These are phyloP conservation scores for Heterotilapia buettikoferi DNA, from an alignment of 2,113 vertebrate species.

Conservation along the genomic window DNA sequence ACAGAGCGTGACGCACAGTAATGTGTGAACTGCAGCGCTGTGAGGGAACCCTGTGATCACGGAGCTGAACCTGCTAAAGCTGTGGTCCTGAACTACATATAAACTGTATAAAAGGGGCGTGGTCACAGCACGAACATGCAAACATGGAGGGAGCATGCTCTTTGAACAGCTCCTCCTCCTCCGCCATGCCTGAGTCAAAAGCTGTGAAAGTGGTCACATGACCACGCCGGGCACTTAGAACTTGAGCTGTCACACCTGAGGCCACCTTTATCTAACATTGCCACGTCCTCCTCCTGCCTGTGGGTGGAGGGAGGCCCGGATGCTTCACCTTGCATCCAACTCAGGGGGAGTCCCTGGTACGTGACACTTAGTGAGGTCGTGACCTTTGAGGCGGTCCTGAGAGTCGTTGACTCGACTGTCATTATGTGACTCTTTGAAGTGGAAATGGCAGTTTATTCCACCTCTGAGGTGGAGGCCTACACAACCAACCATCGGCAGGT, in stretches of 20 bases:
- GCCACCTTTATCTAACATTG: background rate
- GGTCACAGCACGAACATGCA: background rate
- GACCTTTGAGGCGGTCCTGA: background rate
- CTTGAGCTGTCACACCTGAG: background rate
- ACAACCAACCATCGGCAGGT: background rate
- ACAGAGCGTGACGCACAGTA: too few relatives aligned
- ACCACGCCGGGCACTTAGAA: fast-evolving
- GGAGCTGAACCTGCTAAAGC: background rate
- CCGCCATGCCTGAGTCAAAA: background rate
- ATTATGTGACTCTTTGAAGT: background rate
- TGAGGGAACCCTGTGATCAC: too few relatives aligned
- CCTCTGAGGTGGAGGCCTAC: background rate
- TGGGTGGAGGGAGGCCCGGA: background rate
- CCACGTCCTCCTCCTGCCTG: background rate
- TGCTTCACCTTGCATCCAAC: background rate
- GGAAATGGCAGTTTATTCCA: background rate
- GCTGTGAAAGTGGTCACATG: background rate
- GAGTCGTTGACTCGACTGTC: background rate
- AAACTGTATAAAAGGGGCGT: background rate
- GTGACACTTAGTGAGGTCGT: background rate
- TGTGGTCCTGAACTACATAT: background rate
- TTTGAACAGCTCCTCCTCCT: background rate
- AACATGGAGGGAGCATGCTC: background rate
- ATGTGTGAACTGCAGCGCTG: background rate
- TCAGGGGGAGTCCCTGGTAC: background rate